Percentiles rank a stretch among this genome's conserved stretches.
phyloP scores from a whole-genome alignment of 2,888 invertebrate genomes.

The Tinea semifulvella region DNA sequence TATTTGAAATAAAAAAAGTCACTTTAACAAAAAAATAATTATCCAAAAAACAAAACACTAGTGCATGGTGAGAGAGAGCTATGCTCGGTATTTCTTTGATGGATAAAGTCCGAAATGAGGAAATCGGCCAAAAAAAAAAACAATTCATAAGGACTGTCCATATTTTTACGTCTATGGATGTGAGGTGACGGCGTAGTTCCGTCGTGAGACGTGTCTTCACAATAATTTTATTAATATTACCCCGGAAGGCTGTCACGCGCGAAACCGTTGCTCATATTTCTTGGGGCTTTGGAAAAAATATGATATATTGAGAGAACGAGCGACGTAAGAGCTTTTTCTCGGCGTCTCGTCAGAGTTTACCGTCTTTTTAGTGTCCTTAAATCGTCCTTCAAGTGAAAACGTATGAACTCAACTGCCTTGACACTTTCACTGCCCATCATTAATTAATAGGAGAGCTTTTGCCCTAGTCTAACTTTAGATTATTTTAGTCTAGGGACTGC shows the following conservation, averaged over 20 bases:
- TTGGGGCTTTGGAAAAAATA: conserved; percentile 54
- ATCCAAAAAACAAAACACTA: too few species aligned
- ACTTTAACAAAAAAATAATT: too few species aligned
- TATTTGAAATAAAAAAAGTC: too few species aligned
- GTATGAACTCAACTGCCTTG: conserved; percentile 3
- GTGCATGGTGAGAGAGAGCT: too few species aligned
- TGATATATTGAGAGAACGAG: conserved; percentile 63
- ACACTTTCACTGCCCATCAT: background rate
- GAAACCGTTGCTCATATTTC: conserved; percentile 58
- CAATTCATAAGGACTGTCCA: too few species aligned
- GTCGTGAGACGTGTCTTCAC: conserved; percentile 49
- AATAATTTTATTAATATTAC: conserved; percentile 67
- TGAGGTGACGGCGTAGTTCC: conserved; percentile 1
- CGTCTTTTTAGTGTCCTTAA: conserved; percentile 47
- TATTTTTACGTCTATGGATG: too few species aligned
- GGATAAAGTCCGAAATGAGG: too few species aligned
- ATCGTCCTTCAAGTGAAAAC: conserved; percentile 23
- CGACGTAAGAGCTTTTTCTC: conserved; percentile 52
- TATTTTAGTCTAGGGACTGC: too few species aligned
- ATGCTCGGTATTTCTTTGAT: too few species aligned
- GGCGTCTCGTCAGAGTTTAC: conserved; percentile 44
- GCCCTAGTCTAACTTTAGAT: too few species aligned
- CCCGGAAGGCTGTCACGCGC: conserved; percentile 61
- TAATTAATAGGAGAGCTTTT: conserved; percentile 9
- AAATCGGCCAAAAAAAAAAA: too few species aligned